Evolutionary conservation across 1,140 invertebrate species (phyloP).

Genomic region (Drosophila pandora): DNA sequence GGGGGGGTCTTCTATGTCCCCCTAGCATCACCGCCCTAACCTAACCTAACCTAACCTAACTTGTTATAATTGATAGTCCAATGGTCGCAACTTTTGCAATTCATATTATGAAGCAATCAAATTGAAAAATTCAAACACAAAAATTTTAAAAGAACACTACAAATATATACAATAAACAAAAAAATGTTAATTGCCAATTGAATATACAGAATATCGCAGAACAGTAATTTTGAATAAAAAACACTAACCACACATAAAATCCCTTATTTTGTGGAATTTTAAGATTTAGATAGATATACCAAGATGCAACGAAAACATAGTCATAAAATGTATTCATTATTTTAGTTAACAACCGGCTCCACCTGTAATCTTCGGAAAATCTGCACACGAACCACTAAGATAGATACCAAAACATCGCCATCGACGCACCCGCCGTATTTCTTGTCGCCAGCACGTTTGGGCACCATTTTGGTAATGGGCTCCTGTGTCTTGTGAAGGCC

Average conservation of each 20-base stretch:
- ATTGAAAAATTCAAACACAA: too few relatives aligned
- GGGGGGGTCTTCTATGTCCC: too few relatives aligned
- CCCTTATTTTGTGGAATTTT: slow-evolving; percentile 63
- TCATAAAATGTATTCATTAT: slow-evolving; percentile 62
- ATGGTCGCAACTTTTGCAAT: too few relatives aligned
- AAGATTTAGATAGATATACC: slow-evolving; percentile 44
- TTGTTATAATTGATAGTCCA: too few relatives aligned
- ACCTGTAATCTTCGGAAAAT: slow-evolving; percentile 52
- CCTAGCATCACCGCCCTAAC: too few relatives aligned
- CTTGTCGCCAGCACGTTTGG: slow-evolving; percentile 38
- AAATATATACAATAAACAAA: too few relatives aligned
- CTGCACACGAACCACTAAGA: slow-evolving; percentile 56
- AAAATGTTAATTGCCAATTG: slow-evolving; percentile 2
- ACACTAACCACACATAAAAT: slow-evolving; percentile 7
- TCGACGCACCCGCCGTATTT: slow-evolving; percentile 21
- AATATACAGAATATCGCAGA: too few relatives aligned
- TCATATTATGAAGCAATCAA: too few relatives aligned
- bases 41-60: too few relatives aligned
- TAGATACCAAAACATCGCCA: slow-evolving; percentile 50
- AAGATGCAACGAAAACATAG: slow-evolving; percentile 32
- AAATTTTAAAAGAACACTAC: too few relatives aligned
- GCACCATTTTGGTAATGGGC: slow-evolving; percentile 57
- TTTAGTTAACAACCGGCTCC: slow-evolving; percentile 49
- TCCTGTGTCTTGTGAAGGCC: slow-evolving; percentile 15
- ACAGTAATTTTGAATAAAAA: too few relatives aligned